A percentile compares a stretch with the other conserved stretches of the same genome.
Conservation (phyloP, 2,888 invertebrate species). For the Limnephilus auricula region DNA sequence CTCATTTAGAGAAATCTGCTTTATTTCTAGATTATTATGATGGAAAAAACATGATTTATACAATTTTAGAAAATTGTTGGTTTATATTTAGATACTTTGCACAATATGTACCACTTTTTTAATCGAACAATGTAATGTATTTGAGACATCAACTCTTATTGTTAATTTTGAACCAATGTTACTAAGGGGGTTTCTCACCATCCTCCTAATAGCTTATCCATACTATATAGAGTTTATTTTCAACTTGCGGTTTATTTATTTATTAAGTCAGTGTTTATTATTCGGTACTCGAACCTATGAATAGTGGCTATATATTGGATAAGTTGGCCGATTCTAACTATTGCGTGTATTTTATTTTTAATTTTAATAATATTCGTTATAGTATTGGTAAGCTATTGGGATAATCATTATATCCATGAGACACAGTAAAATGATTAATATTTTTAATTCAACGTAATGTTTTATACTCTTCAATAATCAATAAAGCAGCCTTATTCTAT, state of each 20-base stretch:
- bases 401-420: not conserved
- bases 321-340: too few species aligned
- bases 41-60: not conserved
- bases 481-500: not conserved
- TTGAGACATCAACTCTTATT: not conserved
- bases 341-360: too few species aligned
- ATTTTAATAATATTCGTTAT: too few species aligned
- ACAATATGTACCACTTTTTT: not conserved
- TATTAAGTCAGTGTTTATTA: too few species aligned
- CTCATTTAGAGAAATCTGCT: not conserved
- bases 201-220: too few species aligned
- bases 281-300: too few species aligned
- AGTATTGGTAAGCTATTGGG: too few species aligned
- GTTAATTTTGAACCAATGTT: not conserved
- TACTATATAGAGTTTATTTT: too few species aligned
- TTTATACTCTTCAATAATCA: not conserved
- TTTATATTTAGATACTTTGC: not conserved
- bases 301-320: too few species aligned
- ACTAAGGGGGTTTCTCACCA: too few species aligned
- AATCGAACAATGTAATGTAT: not conserved
- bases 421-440: not conserved
- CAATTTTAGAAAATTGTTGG: not conserved
- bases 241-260: too few species aligned
- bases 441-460: not conserved
- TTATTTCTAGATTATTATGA: not conserved